Base-by-base conservation (phyloP, 2,797 vertebrate genomes). In the Morelia viridis region DNA sequence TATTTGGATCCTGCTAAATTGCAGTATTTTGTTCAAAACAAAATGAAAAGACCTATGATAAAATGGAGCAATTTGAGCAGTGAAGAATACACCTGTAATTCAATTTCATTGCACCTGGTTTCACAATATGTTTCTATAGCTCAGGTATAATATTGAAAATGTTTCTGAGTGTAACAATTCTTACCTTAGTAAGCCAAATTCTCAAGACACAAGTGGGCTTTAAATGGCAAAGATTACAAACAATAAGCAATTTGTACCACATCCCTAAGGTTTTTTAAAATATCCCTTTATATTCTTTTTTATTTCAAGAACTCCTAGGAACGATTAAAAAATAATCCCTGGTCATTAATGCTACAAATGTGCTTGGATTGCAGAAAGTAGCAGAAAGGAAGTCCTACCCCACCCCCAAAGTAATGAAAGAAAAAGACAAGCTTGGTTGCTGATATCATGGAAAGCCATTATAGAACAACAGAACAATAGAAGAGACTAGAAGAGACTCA, bases 91-190 rank as follows among this genome's bases (percentile, higher is more conserved):
- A 97, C 96, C 97, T 97, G 95, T 98, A 97, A 98, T 97, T 98
- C 97, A 97, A 97, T 97, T 97, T 97, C 97, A 97, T 97, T 97
- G 97, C 97, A 96, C 96, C 96, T 97, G 94, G 94, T 97, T 97
- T 97, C 96, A 96, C 95, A 96, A 97, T 95, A 96, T 92, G 95
- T 95, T 96, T 94, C 94, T 93, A 35, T 94, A 96, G 94, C 90
- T 93, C 57, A 1, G 50, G 91, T 95, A 95, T 35, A 94, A 96
- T 96, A 96, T 0, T 92, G 94, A 90, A 95, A 97, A 96, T 93
- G 88, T 96, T 91, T 94, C 91, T 93, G 85, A 92, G 92, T 9
- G 46, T n/a, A 95, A 94, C 93, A 93, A 93, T 93, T 94, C 94
- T 93, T 92, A 92, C 93, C 88, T 90, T 87, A 57, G 94, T 58